Base-by-base conservation (phyloP, 53 echinoderm and acorn worm species). In the Hippasteria phrygiana region DNA sequence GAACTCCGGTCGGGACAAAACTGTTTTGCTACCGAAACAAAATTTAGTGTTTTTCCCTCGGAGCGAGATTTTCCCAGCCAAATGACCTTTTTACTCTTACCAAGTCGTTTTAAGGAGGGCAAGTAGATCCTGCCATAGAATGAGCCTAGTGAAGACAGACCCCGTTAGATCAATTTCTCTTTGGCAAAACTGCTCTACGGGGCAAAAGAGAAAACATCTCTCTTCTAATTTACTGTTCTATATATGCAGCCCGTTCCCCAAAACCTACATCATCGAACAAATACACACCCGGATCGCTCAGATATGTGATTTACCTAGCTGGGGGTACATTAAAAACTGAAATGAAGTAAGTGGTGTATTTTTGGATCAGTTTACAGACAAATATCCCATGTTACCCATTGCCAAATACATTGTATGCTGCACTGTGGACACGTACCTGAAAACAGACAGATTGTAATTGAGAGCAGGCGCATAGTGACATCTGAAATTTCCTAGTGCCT, bases 21-120 rank as follows among this genome's bases (percentile, higher is more conserved):
- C 59, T 79, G 56, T 79, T 79, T 56, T 79, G 39, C 13, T 20
- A 62, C 62, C 5, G 27, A 14, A 56, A 38, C 79, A 37, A 35
- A 53, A 77, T n/a, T 31, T 77, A 20, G 2, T 16, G 5, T 18
- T 22, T 38, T 77, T 71, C 54, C 54, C 54, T 74, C 43, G 11
- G 76, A 50, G 35, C 16, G 35, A 32, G 48, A 18, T 74, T 42
- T 16, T 18, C 22, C 59, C 26, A 24, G 59, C 26, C 59, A 59
- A 59, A n/a, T 22, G 20, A 59, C 59, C n/a, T 76, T 47, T 48
- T 48, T 31, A 27, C 18, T 31, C 76, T 31, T 7, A 14, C 31
- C 2, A 1, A 10, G 74, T 36, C n/a, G 27, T 7, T 14, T 69
- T 32, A 69, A 27, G 29, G 29, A 69, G 70, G 36, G 76, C 46